Percentiles rank a stretch among this genome's conserved stretches.
Evolutionary conservation across 2,797 vertebrate genomes (phyloP).

Genomic region (Gallinago solitaria): DNA sequence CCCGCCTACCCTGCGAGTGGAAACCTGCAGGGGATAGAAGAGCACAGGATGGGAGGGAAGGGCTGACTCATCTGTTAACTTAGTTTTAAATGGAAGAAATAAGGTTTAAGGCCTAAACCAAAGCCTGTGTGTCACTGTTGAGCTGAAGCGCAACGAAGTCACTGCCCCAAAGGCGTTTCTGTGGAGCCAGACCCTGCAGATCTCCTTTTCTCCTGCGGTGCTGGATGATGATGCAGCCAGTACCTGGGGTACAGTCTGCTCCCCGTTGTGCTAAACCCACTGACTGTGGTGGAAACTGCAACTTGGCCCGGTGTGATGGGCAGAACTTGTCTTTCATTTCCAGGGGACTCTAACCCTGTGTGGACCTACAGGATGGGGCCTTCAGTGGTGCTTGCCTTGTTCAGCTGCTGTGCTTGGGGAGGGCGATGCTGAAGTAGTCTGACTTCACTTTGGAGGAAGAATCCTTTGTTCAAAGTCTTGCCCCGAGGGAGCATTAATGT

Average conservation of each 20-base stretch:
- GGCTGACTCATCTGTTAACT: background rate
- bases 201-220: background rate
- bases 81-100: background rate
- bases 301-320: background rate
- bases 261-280: background rate
- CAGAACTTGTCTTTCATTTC: background rate
- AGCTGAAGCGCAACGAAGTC: background rate
- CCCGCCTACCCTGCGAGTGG: background rate
- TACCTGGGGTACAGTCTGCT: background rate
- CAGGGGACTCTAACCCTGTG: background rate
- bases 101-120: background rate
- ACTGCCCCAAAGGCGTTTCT: background rate
- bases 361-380: accelerated
- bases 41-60: background rate
- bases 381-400: background rate
- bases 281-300: background rate
- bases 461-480: background rate
- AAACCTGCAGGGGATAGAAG: conserved; percentile 14
- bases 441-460: background rate
- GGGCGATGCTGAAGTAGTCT: background rate
- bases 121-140: background rate
- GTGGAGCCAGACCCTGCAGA: background rate
- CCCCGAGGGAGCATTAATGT: background rate
- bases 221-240: background rate
- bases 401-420: background rate